These are phyloP conservation scores for Heliothis virescens DNA, from an alignment of 1,140 invertebrate species.

Conservation along the genomic window DNA sequence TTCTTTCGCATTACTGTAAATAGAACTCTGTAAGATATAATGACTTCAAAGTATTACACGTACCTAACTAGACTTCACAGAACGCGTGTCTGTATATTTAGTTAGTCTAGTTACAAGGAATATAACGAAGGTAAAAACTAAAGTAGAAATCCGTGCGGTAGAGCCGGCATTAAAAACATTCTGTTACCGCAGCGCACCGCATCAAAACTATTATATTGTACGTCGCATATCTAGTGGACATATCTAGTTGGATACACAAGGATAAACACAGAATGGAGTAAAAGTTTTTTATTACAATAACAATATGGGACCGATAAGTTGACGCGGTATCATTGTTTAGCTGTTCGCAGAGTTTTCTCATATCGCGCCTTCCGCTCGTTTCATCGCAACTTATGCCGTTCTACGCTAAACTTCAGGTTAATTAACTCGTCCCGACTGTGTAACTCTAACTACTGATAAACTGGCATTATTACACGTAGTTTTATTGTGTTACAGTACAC, in stretches of 20 bases:
- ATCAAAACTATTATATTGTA: slow-evolving; percentile 15
- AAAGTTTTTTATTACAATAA: slow-evolving; percentile 66
- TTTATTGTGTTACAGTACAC: slow-evolving; percentile 41
- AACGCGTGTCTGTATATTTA: not conserved
- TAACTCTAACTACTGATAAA: slow-evolving; percentile 56
- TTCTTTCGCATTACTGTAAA: slow-evolving; percentile 22
- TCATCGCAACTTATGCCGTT: slow-evolving; percentile 58
- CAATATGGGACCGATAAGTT: slow-evolving; percentile 58
- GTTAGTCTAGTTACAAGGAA: not conserved
- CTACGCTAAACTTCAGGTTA: slow-evolving; percentile 63
- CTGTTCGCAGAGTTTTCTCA: slow-evolving; percentile 63
- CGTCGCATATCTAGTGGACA: slow-evolving; percentile 26
- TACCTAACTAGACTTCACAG: not conserved
- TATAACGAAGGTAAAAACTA: not conserved
- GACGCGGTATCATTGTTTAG: slow-evolving; percentile 56
- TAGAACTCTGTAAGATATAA: not conserved
- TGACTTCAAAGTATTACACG: not conserved
- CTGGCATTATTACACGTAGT: slow-evolving; percentile 55
- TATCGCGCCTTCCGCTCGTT: slow-evolving; percentile 61
- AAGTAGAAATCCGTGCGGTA: not conserved
- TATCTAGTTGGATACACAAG: slow-evolving; percentile 47
- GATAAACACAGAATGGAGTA: slow-evolving; percentile 42
- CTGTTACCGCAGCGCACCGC: slow-evolving; percentile 3
- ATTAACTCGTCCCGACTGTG: slow-evolving; percentile 61
- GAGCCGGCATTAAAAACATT: not conserved